Evolutionary conservation across 35 echinoderm and acorn worm genomes (phyloP).

Genomic region (Stichopus chloronotus): DNA sequence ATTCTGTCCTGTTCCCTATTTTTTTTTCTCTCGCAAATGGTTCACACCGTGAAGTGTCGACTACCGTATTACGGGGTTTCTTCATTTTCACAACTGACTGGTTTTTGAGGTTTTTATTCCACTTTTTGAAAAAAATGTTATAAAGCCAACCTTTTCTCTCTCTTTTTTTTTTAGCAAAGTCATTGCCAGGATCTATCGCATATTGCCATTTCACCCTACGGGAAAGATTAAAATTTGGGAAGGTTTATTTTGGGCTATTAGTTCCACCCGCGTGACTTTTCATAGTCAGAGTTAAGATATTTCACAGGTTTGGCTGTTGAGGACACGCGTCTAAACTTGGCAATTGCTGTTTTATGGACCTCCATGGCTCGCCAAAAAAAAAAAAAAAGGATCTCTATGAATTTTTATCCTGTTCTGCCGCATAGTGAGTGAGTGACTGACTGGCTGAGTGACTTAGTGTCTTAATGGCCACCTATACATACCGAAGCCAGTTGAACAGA

Average conservation of each 20-base stretch:
- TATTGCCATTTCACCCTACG: conserved; percentile 31
- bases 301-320: conserved; percentile 20
- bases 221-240: background rate
- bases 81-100: conserved; percentile 23
- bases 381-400: background rate
- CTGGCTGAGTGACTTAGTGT: background rate
- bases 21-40: no score
- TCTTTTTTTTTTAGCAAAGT: background rate
- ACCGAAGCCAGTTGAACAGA: conserved; percentile 7
- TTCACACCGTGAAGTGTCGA: background rate
- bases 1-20: background rate
- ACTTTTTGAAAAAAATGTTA: background rate
- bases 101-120: conserved; percentile 5
- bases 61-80: conserved; percentile 26
- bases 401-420: background rate
- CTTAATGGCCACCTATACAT: conserved; percentile 14
- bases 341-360: conserved; percentile 48
- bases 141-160: background rate
- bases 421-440: no score
- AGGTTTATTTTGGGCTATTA: conserved; percentile 41
- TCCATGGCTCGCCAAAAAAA: background rate
- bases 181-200: conserved; percentile 1
- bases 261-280: conserved; percentile 21
- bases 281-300: conserved; percentile 9
- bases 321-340: conserved; percentile 33